phyloP scores from a whole-genome alignment of 2,113 vertebrate species.

The Perognathus longimembris region DNA sequence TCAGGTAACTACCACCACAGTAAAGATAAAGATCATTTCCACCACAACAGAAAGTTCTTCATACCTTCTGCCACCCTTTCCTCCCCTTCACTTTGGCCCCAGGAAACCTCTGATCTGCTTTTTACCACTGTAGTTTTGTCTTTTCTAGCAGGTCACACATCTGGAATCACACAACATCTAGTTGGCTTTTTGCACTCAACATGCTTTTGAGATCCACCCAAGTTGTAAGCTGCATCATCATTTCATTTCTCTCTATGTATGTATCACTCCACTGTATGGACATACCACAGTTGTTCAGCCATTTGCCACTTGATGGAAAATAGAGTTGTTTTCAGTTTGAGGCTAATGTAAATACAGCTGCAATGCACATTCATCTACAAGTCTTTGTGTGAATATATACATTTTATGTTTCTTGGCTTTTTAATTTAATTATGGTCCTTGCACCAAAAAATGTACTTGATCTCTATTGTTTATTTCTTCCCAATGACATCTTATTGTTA shows the following conservation, averaged over 20 bases:
- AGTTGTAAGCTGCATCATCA: neutral
- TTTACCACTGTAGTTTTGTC: neutral
- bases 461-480: neutral
- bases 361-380: neutral
- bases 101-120: slow-evolving; percentile 55
- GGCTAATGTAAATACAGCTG: slow-evolving; percentile 4
- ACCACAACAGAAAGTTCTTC: slow-evolving; percentile 51
- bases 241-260: slow-evolving; percentile 16
- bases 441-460: neutral
- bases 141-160: slow-evolving; percentile 58
- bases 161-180: neutral
- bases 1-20: slow-evolving; percentile 44
- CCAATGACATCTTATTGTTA: neutral
- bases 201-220: neutral
- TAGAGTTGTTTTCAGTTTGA: neutral
- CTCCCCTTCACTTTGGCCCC: slow-evolving; percentile 31
- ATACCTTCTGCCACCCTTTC: slow-evolving; percentile 37
- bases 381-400: neutral
- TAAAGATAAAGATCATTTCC: slow-evolving; percentile 58
- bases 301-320: neutral
- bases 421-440: slow-evolving; percentile 14
- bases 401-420: slow-evolving; percentile 21
- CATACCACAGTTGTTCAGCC: neutral
- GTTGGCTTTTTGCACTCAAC: neutral
- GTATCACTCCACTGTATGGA: neutral